These are phyloP conservation scores for Subanguina moxae DNA, from an alignment of 1,140 invertebrate genomes.

Conservation along the genomic window DNA sequence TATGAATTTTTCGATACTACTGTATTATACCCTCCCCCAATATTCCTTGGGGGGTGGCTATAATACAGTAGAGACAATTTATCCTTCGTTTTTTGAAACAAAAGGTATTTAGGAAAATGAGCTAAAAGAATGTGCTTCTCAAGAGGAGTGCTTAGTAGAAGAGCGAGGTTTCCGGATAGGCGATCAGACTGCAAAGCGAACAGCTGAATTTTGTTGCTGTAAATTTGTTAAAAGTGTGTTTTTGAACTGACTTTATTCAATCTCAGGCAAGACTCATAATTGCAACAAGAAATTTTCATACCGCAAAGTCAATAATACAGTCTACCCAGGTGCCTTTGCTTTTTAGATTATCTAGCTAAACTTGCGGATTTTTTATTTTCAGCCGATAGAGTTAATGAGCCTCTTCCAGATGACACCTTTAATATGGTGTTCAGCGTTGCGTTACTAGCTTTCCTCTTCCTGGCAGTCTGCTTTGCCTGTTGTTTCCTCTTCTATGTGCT, in stretches of 20 bases:
- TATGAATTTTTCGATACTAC: neutral
- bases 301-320: neutral
- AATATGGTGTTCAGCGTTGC: neutral
- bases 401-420: conserved; percentile 9
- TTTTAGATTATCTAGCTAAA: neutral
- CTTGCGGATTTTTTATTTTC: neutral
- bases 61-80: no score
- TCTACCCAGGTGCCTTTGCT: neutral
- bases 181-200: conserved; percentile 16
- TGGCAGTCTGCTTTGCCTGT: conserved; percentile 15
- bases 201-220: conserved; percentile 44
- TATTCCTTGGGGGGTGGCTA: no score
- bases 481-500: conserved; percentile 13
- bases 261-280: conserved; percentile 35
- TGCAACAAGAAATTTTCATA: conserved; percentile 36
- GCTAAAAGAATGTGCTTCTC: conserved; percentile 31
- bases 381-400: neutral
- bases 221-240: neutral
- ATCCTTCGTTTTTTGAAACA: no score
- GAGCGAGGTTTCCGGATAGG: conserved; percentile 27
- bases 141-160: conserved; percentile 40
- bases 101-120: conserved; percentile 20
- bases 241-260: no score
- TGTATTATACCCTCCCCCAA: no score
- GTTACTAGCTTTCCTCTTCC: conserved; percentile 1